phyloP scores from a whole-genome alignment of 2,888 invertebrate genomes.

The Tigriopus californicus region DNA sequence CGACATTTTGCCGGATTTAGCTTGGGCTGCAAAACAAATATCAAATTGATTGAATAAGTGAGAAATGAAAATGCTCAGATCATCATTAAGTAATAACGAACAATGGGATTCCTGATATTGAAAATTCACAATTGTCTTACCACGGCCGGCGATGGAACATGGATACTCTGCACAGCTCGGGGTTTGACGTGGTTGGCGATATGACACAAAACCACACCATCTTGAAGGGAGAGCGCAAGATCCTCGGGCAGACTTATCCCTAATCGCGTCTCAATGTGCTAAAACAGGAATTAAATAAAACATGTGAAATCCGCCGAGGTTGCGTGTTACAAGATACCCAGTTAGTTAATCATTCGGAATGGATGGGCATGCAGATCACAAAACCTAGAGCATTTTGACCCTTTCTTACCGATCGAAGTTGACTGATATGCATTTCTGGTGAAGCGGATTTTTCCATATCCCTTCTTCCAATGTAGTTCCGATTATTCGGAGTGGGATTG shows the following conservation, averaged over 20 bases:
- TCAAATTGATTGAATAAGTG: no score
- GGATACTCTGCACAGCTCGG: constrained; percentile 75
- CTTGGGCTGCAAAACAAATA: constrained; percentile 50
- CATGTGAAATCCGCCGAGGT: background rate
- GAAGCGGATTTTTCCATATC: constrained; percentile 79
- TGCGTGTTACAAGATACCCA: no score
- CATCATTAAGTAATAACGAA: no score
- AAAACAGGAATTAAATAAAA: constrained; percentile 18
- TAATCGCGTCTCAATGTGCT: constrained; percentile 74
- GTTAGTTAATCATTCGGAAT: no score
- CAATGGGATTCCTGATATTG: no score
- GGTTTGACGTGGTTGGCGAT: constrained; percentile 81
- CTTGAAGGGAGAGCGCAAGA: constrained; percentile 60
- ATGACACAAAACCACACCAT: constrained; percentile 85
- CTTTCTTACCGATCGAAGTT: constrained; percentile 64
- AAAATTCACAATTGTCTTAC: no score
- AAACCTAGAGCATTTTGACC: constrained; percentile 18
- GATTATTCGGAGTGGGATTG: constrained; percentile 30
- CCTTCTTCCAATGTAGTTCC: constrained; percentile 75
- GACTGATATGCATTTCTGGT: constrained; percentile 63
- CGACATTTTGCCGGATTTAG: constrained; percentile 84
- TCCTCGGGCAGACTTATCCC: constrained; percentile 76
- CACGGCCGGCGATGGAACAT: constrained; percentile 81
- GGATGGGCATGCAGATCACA: background rate
- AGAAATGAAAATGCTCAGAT: no score